A percentile compares a stretch with the other conserved stretches of the same genome.
These are phyloP conservation scores for Hyles euphorbiae DNA, from an alignment of 1,140 invertebrate genomes.

Conservation along the genomic window DNA sequence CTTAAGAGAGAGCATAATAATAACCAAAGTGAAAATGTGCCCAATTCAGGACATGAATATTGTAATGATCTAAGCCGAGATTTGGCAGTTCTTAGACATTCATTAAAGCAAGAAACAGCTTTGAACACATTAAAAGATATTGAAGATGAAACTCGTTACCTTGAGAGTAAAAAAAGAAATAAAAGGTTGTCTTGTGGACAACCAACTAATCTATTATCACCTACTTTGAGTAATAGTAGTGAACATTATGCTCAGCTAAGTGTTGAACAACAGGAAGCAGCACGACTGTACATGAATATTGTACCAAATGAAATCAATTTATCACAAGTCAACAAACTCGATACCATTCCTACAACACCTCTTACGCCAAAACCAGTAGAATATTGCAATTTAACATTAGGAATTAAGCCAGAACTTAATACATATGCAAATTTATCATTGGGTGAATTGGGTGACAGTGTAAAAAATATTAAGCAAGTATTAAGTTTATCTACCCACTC, in stretches of 20 bases:
- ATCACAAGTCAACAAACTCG: conserved; percentile 34
- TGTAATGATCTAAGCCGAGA: conserved; percentile 65
- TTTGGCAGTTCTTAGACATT: conserved; percentile 59
- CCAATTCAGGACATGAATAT: conserved; percentile 51
- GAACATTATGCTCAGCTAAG: conserved; percentile 76
- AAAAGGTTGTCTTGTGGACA: conserved; percentile 43
- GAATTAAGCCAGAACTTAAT: conserved; percentile 47
- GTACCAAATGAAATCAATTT: conserved; percentile 54
- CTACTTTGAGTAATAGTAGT: conserved; percentile 61
- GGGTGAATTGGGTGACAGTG: conserved; percentile 74
- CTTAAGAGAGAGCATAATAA: conserved; percentile 74
- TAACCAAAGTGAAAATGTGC: conserved; percentile 53
- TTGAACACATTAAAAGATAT: conserved; percentile 62
- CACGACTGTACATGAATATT: conserved; percentile 82
- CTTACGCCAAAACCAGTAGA: conserved; percentile 61
- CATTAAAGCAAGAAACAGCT: conserved; percentile 64
- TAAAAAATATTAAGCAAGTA: conserved; percentile 40
- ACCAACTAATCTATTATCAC: conserved; percentile 52
- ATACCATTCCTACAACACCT: conserved; percentile 47
- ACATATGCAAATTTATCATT: conserved; percentile 81
- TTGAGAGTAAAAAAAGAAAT: conserved; percentile 52
- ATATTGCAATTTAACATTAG: conserved; percentile 55
- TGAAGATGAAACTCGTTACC: conserved; percentile 57
- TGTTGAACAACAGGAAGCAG: conserved; percentile 57
- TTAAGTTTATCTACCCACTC: conserved; percentile 27